These are phyloP conservation scores for Mya arenaria DNA, from an alignment of 1,140 invertebrate species.

Conservation along the genomic window DNA sequence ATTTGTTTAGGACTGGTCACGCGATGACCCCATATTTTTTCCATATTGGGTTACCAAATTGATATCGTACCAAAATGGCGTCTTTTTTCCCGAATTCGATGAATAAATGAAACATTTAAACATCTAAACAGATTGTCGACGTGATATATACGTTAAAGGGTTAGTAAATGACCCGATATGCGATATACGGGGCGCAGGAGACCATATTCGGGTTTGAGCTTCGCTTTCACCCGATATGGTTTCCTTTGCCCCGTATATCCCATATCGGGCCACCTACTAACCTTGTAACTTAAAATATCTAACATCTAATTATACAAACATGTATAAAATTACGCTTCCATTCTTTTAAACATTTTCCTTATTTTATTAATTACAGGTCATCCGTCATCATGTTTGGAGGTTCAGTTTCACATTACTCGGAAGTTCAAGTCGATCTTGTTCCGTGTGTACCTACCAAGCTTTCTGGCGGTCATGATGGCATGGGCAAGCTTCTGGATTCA, in stretches of 20 bases:
- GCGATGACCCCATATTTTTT: background rate
- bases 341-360: background rate
- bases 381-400: background rate
- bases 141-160: no score
- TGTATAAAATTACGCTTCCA: background rate
- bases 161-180: no score
- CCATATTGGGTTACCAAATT: background rate
- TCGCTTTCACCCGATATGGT: background rate
- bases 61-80: background rate
- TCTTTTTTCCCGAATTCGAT: background rate
- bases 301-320: background rate
- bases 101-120: no score
- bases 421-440: background rate
- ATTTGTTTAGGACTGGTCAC: background rate
- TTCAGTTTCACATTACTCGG: background rate
- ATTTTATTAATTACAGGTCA: background rate
- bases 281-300: background rate
- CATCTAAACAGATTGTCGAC: no score
- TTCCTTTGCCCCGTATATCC: background rate
- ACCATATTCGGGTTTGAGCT: background rate
- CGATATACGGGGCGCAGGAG: no score
- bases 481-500: constrained; percentile 31
- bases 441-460: constrained; percentile 22
- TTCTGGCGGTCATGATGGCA: constrained; percentile 20
- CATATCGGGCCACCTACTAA: background rate